Base-by-base conservation (phyloP, 2,888 invertebrate genomes). In the Eupithecia exiguata region DNA sequence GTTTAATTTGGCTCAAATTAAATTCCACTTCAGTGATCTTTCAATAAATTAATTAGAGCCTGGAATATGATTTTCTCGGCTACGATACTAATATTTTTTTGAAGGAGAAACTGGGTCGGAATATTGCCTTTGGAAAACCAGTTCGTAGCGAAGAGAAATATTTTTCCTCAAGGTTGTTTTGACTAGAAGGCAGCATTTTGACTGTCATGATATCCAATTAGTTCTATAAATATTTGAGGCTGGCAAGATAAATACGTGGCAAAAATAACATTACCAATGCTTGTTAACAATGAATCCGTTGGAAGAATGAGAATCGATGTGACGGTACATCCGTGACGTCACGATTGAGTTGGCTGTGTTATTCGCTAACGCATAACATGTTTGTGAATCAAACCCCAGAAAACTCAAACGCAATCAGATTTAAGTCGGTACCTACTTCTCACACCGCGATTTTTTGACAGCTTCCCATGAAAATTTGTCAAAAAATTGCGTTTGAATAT, bases 311-410 rank as follows among this genome's bases (percentile, higher is more conserved):
- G 10, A 53, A 46, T 53, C 81, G 78, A 77, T 73, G 78, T 46
- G 69, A n/a, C 65, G 4, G 38, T 38, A 9, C 7, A 80, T 72
- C 76, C 62, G 46, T 74, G 69, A 74, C 74, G 71, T 79, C 77
- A 80, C 72, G 62, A 43, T 72, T 63, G 67, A 75, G 70, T 68
- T 21, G 30, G 21, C 71, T 38, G 38, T 49, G 67, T 43, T 70
- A 75, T 72, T 53, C 69, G 43, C 63, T 30, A 4, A 4, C 30
- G 30, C 30, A 4, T 30, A 30, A 3, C 4, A 4, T 30, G 30
- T 30, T 30, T 30, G 30, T 30, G 4, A 30, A 30, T 30, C n/a
- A n/a, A n/a, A n/a, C n/a, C n/a, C n/a, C n/a, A n/a, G n/a, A n/a
- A n/a, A n/a, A n/a, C n/a, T n/a, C n/a, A n/a, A n/a, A n/a, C n/a